A percentile compares a stretch with the other conserved stretches of the same genome.
Evolutionary conservation across 2,888 invertebrate genomes (phyloP).

Genomic region (Cantharis rufa): DNA sequence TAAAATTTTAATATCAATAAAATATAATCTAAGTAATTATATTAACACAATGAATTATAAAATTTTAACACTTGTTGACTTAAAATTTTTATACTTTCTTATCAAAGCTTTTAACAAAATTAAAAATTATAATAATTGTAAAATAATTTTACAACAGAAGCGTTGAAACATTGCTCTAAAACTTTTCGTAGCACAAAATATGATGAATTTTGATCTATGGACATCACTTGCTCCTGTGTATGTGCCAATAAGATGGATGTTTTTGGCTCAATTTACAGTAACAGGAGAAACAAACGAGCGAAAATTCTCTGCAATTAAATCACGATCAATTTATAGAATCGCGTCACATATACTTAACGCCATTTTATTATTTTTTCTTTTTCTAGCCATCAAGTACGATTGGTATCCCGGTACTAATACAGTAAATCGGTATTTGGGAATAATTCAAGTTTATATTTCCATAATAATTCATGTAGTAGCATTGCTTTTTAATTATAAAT

Average conservation of each 20-base stretch:
- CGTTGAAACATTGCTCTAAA: too few species aligned
- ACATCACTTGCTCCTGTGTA: not conserved
- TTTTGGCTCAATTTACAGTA: not conserved
- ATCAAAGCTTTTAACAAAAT: too few species aligned
- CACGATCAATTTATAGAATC: not conserved
- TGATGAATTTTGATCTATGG: not conserved
- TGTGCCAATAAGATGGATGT: not conserved
- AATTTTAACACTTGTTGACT: too few species aligned
- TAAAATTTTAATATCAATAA: too few species aligned
- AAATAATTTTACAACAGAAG: too few species aligned
- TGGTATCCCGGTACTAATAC: not conserved
- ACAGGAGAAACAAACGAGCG: not conserved
- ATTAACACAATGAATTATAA: too few species aligned
- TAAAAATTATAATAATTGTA: too few species aligned
- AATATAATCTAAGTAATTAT: too few species aligned
- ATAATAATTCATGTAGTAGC: not conserved
- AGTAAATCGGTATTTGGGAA: not conserved
- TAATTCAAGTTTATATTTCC: not conserved
- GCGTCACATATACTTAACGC: not conserved
- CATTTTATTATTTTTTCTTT: not conserved
- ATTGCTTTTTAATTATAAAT: not conserved
- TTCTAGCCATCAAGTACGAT: not conserved
- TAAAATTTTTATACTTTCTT: too few species aligned
- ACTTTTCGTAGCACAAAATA: not conserved
- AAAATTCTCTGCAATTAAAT: not conserved